phyloP scores from a whole-genome alignment of 2,888 invertebrate genomes.

The Gryllus longicercus region DNA sequence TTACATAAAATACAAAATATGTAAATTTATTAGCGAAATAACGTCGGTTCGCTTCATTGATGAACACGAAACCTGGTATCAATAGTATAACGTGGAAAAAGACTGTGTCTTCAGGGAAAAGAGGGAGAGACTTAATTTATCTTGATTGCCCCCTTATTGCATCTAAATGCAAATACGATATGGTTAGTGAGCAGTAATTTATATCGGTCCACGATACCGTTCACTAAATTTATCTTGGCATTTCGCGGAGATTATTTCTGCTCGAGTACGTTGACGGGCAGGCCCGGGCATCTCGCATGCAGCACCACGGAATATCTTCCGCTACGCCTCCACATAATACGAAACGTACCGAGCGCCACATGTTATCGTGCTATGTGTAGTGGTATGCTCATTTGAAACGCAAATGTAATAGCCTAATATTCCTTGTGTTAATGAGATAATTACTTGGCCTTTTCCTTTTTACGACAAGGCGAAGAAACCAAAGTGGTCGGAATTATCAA shows the following conservation, averaged over 20 bases:
- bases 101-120: neutral
- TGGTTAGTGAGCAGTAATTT: neutral
- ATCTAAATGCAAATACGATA: neutral
- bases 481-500: slow-evolving; percentile 5
- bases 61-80: too few species aligned
- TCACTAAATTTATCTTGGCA: neutral
- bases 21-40: too few species aligned
- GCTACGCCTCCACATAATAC: neutral
- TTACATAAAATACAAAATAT: too few species aligned
- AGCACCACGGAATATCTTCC: neutral
- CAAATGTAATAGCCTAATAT: neutral
- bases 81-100: neutral
- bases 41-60: too few species aligned
- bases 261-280: neutral
- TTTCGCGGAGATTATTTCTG: neutral
- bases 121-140: neutral
- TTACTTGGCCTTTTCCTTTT: slow-evolving; percentile 17
- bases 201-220: neutral
- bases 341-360: neutral
- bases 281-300: neutral
- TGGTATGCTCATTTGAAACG: neutral
- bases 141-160: neutral
- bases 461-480: neutral
- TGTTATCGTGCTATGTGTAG: neutral
- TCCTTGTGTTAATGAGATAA: slow-evolving; percentile 6